phyloP scores from a whole-genome alignment of 2,797 vertebrate species.

The Micrastur ruficollis region DNA sequence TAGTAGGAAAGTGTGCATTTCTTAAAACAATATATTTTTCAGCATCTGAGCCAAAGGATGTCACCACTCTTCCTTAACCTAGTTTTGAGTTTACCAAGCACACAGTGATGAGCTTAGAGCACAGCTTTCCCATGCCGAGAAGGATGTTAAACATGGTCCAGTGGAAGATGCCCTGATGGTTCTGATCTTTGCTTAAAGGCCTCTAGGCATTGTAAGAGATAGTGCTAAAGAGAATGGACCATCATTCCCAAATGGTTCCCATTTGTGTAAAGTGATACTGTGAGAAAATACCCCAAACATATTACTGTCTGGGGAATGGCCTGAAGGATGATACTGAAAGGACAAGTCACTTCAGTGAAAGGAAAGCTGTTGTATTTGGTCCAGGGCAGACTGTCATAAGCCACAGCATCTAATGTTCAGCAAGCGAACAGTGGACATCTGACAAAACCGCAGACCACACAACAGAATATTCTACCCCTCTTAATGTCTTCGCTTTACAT shows the following conservation, averaged over 20 bases:
- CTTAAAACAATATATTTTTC: not conserved
- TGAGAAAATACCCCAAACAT: not conserved
- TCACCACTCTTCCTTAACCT: not conserved
- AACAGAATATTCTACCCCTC: not conserved
- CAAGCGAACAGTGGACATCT: not conserved
- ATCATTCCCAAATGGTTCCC: not conserved
- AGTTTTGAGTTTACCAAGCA: not conserved
- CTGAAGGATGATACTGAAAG: not conserved
- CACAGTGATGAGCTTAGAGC: not conserved
- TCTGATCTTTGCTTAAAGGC: not conserved
- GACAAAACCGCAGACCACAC: not conserved
- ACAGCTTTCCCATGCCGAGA: not conserved
- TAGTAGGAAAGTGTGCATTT: not conserved
- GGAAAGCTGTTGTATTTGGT: not conserved
- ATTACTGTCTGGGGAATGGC: not conserved
- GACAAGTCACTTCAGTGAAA: not conserved
- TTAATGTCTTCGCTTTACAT: not conserved
- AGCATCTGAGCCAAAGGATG: not conserved
- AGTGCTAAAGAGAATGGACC: not conserved
- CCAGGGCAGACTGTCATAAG: not conserved
- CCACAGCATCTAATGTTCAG: not conserved
- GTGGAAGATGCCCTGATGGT: not conserved
- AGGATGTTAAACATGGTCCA: not conserved
- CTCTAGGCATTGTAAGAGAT: not conserved
- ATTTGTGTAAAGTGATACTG: not conserved